Percentiles rank a stretch among this genome's conserved stretches.
Evolutionary conservation across 2,797 vertebrate species (phyloP).

Genomic region (Hoplostethus atlanticus): DNA sequence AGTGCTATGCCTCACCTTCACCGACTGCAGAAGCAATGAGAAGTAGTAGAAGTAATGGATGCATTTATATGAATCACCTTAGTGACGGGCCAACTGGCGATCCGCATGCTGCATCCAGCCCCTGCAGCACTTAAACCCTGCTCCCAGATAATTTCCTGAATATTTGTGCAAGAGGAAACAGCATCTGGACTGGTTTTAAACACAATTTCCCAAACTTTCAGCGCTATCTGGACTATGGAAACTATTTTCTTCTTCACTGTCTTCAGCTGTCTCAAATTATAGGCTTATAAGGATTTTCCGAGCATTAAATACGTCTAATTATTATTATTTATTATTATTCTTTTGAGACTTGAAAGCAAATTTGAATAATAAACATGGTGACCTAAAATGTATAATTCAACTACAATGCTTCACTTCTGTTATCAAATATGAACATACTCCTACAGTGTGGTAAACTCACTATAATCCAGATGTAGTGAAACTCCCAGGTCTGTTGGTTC

Average conservation of each 20-base stretch:
- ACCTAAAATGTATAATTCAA: constrained; percentile 11
- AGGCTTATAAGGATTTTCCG: background rate
- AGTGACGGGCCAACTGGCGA: background rate
- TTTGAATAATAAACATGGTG: background rate
- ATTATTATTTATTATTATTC: no score
- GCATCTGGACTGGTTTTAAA: background rate
- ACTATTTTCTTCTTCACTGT: background rate
- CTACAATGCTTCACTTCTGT: background rate
- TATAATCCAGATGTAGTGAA: background rate
- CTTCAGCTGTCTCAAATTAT: background rate
- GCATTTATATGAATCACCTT: background rate
- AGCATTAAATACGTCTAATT: no score
- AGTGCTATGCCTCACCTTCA: background rate
- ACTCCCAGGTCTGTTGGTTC: background rate
- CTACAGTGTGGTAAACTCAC: no score
- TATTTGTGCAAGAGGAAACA: background rate
- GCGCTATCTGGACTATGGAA: background rate
- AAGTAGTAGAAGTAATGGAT: background rate
- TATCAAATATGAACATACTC: constrained; percentile 1
- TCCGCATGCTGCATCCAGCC: background rate
- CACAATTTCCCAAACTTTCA: background rate
- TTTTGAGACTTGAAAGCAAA: no score
- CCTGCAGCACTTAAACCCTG: background rate
- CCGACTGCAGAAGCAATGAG: background rate
- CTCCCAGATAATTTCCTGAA: background rate